Conservation (phyloP, 2,888 invertebrate species). For the Philereme transversata region DNA sequence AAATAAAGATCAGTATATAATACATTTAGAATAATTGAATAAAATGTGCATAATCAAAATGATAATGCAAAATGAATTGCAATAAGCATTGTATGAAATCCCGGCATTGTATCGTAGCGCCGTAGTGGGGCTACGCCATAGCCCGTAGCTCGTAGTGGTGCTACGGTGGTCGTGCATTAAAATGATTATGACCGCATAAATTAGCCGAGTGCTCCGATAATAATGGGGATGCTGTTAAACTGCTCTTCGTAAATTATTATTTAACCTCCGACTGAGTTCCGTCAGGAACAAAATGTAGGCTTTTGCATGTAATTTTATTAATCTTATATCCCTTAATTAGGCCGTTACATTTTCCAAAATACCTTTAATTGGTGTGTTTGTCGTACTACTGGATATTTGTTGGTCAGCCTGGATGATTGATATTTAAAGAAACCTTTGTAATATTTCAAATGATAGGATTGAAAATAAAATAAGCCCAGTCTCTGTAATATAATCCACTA, state of each 20-base stretch:
- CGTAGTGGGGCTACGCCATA: not conserved
- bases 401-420: too few relatives aligned
- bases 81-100: conserved; percentile 8
- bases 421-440: too few relatives aligned
- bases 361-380: too few relatives aligned
- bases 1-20: not conserved
- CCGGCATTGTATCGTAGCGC: conserved; percentile 3
- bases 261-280: conserved; percentile 23
- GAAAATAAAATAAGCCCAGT: not conserved
- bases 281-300: conserved; percentile 11
- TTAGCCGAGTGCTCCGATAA: conserved; percentile 31
- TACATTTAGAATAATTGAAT: not conserved
- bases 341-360: too few relatives aligned
- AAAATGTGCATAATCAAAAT: conserved; percentile 10
- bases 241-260: conserved; percentile 38
- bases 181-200: conserved; percentile 39
- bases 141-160: not conserved
- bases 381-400: too few relatives aligned
- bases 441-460: too few relatives aligned
- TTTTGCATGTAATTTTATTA: conserved; percentile 2
- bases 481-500: conserved; percentile 11
- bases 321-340: not conserved
- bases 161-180: conserved; percentile 28
- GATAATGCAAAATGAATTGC: conserved; percentile 10
- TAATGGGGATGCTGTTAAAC: conserved; percentile 38